These are phyloP conservation scores for Lampris megalopsis DNA, from an alignment of 2,113 vertebrate genomes.

Conservation along the genomic window DNA sequence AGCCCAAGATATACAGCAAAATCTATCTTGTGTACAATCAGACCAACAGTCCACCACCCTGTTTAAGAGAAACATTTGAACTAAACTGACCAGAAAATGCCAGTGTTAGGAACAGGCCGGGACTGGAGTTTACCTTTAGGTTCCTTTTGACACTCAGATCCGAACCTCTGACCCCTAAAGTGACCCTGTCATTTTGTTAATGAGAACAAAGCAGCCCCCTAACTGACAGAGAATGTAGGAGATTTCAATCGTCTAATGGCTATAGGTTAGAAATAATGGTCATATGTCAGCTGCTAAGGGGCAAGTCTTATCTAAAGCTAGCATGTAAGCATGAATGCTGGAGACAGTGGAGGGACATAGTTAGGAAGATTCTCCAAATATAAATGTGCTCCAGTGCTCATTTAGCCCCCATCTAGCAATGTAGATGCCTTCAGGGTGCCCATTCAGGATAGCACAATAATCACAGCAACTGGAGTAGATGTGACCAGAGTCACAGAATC, in stretches of 20 bases:
- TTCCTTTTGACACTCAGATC: slow-evolving; percentile 21
- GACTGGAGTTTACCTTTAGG: slow-evolving; percentile 32
- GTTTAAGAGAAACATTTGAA: slow-evolving; percentile 22
- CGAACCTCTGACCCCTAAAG: slow-evolving; percentile 29
- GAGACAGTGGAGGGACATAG: neutral
- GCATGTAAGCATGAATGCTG: neutral
- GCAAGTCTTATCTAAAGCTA: neutral
- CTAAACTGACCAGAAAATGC: slow-evolving; percentile 11
- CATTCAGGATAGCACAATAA: slow-evolving; percentile 7
- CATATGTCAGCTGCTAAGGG: neutral
- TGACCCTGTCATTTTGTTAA: slow-evolving; percentile 48
- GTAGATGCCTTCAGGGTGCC: slow-evolving; percentile 1
- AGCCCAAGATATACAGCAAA: slow-evolving; percentile 13
- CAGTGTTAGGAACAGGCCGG: slow-evolving; percentile 29
- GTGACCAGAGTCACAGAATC: neutral
- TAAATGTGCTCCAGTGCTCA: neutral
- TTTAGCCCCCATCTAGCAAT: neutral
- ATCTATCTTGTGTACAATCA: slow-evolving; percentile 27
- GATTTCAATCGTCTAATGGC: slow-evolving; percentile 12
- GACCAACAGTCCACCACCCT: slow-evolving; percentile 36
- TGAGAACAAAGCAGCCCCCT: slow-evolving; percentile 5
- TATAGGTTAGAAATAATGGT: slow-evolving; percentile 1
- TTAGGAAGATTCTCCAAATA: neutral
- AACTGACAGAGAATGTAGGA: neutral
- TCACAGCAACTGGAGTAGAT: neutral